phyloP scores from a whole-genome alignment of 1,140 invertebrate genomes.

The Ceratosolen fusciceps region DNA sequence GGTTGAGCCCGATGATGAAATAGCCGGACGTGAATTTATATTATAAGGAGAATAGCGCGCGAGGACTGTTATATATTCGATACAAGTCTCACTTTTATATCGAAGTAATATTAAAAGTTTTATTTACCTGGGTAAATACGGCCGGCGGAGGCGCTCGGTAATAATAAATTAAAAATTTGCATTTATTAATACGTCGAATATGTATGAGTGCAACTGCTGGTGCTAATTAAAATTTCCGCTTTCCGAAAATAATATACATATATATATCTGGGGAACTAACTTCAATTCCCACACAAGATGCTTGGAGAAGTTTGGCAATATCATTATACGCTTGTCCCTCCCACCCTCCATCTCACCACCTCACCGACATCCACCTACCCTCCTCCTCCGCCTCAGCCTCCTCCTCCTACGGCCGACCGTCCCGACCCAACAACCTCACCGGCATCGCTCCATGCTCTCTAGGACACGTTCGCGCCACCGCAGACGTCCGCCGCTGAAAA shows the following conservation, averaged over 20 bases:
- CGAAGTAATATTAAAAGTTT: constrained; percentile 2
- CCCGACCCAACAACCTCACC: too few species aligned
- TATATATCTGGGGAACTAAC: too few species aligned
- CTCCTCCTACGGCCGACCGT: too few species aligned
- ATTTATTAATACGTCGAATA: not conserved
- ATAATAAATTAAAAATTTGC: not conserved
- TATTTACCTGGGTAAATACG: not conserved
- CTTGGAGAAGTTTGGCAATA: not conserved
- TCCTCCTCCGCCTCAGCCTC: too few species aligned
- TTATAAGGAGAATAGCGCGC: too few species aligned
- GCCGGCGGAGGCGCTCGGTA: not conserved
- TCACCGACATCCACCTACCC: too few species aligned
- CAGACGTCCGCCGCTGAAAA: too few species aligned
- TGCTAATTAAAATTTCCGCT: not conserved
- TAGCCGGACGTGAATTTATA: too few species aligned
- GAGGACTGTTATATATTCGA: constrained; percentile 1
- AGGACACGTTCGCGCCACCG: too few species aligned
- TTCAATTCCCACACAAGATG: too few species aligned
- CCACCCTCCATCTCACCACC: not conserved
- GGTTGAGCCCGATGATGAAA: not conserved
- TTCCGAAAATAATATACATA: not conserved
- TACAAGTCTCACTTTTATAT: constrained; percentile 33
- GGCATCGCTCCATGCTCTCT: too few species aligned
- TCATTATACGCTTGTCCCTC: not conserved
- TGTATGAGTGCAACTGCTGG: not conserved